Conservation (phyloP, 2,797 vertebrate species). For the Molossus alvarezi region DNA sequence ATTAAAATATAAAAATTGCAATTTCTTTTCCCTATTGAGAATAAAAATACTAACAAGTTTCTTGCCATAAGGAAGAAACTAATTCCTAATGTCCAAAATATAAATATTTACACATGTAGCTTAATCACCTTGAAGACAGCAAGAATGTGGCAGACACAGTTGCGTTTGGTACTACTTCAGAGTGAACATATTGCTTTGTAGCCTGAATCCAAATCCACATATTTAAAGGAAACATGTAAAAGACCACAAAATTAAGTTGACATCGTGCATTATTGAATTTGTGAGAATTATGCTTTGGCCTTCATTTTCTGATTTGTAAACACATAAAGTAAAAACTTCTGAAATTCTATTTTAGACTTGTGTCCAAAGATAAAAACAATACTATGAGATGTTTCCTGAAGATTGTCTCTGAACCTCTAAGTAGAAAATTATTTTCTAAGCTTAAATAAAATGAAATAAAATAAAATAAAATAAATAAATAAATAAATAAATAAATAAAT, state of each 20-base stretch:
- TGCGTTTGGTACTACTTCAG: neutral
- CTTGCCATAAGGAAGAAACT: neutral
- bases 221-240: neutral
- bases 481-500: neutral
- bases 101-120: neutral
- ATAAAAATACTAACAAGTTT: slow-evolving; percentile 35
- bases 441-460: neutral
- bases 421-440: slow-evolving; percentile 13
- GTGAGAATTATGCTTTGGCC: neutral
- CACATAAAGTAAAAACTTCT: neutral
- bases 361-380: slow-evolving; percentile 1
- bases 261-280: neutral
- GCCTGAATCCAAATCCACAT: neutral
- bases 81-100: neutral
- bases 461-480: neutral
- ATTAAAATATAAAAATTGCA: slow-evolving; percentile 13
- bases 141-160: neutral
- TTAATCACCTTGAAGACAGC: neutral
- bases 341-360: slow-evolving; percentile 32
- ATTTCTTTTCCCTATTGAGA: neutral
- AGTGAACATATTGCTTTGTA: neutral
- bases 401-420: neutral
- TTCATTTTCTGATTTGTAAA: slow-evolving; percentile 61
- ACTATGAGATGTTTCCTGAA: neutral
- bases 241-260: neutral